Base-by-base conservation (phyloP, 2,888 invertebrate species). In the Morpho achilles region DNA sequence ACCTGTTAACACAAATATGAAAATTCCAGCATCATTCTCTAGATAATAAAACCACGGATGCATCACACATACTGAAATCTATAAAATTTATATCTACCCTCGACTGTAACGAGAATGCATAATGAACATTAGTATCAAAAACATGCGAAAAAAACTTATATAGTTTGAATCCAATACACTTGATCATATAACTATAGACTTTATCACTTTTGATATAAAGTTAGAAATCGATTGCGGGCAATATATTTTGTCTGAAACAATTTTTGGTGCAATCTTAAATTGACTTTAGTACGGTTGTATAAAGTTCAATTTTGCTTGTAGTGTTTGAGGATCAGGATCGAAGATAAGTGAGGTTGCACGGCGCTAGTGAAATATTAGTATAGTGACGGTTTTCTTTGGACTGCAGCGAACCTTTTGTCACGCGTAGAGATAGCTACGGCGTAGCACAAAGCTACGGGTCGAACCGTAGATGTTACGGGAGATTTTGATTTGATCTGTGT, bases 41-140 rank as follows among this genome's bases (percentile, higher is more conserved):
- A 2, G 32, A 32, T 41, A 8, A 7, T 7, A 41, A 16, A 50
- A 41, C 50, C 74, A 44, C 80, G 78, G 79, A 80, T 32, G 32
- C 3, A 32, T 32, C 32, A 32, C 32, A 32, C 32, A 32, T 32
- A 32, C 32, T 32, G 82, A 81, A 84, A 84, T 77, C 79, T 80
- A 83, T 82, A 82, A 82, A 82, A 82, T 83, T 76, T 84, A 85
- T 86, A 84, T 82, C 79, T 78, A 77, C 77, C 79, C 78, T 74
- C 82, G 74, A 80, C 82, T 80, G 80, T 78, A 79, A 78, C 84
- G 80, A 76, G 86, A 87, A 87, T 85, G 84, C 82, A 77, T 85
- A 87, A 87, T 87, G 85, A 86, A 84, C 84, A 87, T 87, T 85
- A 86, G 79, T 82, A 86, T 84, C 84, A 84, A 85, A 84, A 79